Conservation (phyloP, 1,140 invertebrate species). For the Apis laboriosa region DNA sequence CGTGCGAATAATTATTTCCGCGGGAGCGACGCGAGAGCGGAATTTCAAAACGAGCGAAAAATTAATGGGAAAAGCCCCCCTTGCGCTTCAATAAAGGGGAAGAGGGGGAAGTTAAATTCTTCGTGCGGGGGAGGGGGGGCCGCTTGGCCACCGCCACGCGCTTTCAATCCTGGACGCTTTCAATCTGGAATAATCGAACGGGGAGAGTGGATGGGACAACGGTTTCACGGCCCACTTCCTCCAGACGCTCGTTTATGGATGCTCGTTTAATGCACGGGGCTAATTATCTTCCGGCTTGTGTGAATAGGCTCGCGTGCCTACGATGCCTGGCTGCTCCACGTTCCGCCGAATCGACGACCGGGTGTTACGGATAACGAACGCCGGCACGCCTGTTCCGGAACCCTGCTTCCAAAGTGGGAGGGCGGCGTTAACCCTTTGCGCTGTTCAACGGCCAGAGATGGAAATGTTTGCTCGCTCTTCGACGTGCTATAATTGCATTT, state of each 20-base stretch:
- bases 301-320: too few species aligned
- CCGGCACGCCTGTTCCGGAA: not conserved
- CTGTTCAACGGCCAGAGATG: too few species aligned
- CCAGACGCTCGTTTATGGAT: slow-evolving; percentile 10
- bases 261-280: slow-evolving; percentile 39
- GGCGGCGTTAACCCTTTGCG: not conserved
- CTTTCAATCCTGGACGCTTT: too few species aligned
- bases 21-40: slow-evolving; percentile 14
- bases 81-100: too few species aligned
- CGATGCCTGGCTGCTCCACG: not conserved
- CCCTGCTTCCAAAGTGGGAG: not conserved
- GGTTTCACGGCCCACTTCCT: slow-evolving; percentile 41
- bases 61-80: slow-evolving; percentile 40
- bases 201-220: not conserved
- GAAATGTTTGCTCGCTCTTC: too few species aligned
- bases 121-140: slow-evolving; percentile 17
- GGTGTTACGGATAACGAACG: slow-evolving; percentile 11
- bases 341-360: slow-evolving; percentile 8
- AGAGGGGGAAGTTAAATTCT: slow-evolving; percentile 43
- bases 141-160: not conserved
- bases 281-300: slow-evolving; percentile 48
- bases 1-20: slow-evolving; percentile 48
- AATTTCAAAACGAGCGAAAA: slow-evolving; percentile 44
- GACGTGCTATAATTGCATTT: too few species aligned
- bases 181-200: too few species aligned